These are phyloP conservation scores for Eilema depressum DNA, from an alignment of 2,888 invertebrate genomes.

Conservation along the genomic window DNA sequence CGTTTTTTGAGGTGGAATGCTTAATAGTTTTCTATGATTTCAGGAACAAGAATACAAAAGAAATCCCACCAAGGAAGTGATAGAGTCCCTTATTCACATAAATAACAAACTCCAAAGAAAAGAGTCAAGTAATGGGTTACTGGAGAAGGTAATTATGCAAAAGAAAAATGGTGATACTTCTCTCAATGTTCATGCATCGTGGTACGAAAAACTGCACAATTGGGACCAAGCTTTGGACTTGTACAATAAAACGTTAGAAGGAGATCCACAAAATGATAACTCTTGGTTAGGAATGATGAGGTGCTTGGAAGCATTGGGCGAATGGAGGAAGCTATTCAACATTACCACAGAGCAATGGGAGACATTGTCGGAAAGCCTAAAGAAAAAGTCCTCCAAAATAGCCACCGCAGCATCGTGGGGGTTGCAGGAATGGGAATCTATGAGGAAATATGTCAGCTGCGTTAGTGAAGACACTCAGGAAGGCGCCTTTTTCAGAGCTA, in stretches of 20 bases:
- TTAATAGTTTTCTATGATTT: slow-evolving; percentile 38
- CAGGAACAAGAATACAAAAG: slow-evolving; percentile 96
- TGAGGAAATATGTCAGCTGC: slow-evolving; percentile 95
- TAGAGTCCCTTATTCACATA: slow-evolving; percentile 97
- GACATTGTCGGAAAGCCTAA: slow-evolving; percentile 82
- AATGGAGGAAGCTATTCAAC: slow-evolving; percentile 96
- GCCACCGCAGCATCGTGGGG: slow-evolving; percentile 99
- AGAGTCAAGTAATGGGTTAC: slow-evolving; percentile 97
- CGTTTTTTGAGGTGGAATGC: not conserved
- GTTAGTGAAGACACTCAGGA: slow-evolving; percentile 97
- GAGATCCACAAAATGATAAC: slow-evolving; percentile 90
- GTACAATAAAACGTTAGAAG: slow-evolving; percentile 92
- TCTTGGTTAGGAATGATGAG: slow-evolving; percentile 98
- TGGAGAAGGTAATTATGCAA: slow-evolving; percentile 95
- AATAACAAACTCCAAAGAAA: slow-evolving; percentile 99
- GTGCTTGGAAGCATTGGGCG: slow-evolving; percentile 97
- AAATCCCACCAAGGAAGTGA: slow-evolving; percentile 90
- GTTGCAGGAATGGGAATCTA: slow-evolving; percentile 96
- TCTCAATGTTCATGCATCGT: slow-evolving; percentile 89
- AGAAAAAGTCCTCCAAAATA: slow-evolving; percentile 92
- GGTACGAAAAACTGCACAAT: slow-evolving; percentile 99
- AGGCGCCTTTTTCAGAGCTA: slow-evolving; percentile 97
- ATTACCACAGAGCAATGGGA: slow-evolving; percentile 90
- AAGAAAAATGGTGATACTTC: slow-evolving; percentile 89
- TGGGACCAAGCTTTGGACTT: slow-evolving; percentile 98